Conservation (phyloP, 2,797 vertebrate species). For the Malacoctenus gilli region DNA sequence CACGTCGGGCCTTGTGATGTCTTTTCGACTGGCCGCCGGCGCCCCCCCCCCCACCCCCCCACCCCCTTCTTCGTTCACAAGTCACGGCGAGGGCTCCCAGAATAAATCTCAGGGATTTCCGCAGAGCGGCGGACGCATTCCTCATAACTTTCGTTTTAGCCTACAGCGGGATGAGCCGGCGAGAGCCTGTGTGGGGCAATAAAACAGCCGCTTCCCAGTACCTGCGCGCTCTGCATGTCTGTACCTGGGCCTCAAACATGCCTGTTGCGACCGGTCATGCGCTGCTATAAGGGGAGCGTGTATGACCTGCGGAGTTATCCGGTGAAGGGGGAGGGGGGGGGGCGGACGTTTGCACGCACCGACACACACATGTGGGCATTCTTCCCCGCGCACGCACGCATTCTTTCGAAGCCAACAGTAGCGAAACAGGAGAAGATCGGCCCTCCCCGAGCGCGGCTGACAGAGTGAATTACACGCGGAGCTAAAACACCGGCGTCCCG, state of each 20-base stretch:
- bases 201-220: slow-evolving; percentile 64
- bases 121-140: slow-evolving; percentile 49
- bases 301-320: slow-evolving; percentile 70
- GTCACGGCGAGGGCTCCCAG: slow-evolving; percentile 23
- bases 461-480: slow-evolving; percentile 76
- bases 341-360: slow-evolving; percentile 32
- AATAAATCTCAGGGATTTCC: slow-evolving; percentile 51
- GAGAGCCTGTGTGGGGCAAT: slow-evolving; percentile 60
- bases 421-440: slow-evolving; percentile 72
- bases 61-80: slow-evolving; percentile 21
- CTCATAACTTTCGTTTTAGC: slow-evolving; percentile 57
- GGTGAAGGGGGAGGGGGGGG: slow-evolving; percentile 42
- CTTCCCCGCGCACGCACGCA: slow-evolving; percentile 37
- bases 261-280: slow-evolving; percentile 75
- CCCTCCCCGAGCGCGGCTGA: slow-evolving; percentile 66
- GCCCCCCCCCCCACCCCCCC: too few species aligned
- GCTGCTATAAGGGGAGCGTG: slow-evolving; percentile 55
- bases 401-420: slow-evolving; percentile 72
- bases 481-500: slow-evolving; percentile 71
- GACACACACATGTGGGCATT: slow-evolving; percentile 20
- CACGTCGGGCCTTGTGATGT: slow-evolving; percentile 38
- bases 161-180: slow-evolving; percentile 36
- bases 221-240: slow-evolving; percentile 58
- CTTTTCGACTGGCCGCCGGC: slow-evolving; percentile 32
- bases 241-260: slow-evolving; percentile 65